Conservation (phyloP, 1,140 invertebrate genomes). For the Meloidogyne exigua region DNA sequence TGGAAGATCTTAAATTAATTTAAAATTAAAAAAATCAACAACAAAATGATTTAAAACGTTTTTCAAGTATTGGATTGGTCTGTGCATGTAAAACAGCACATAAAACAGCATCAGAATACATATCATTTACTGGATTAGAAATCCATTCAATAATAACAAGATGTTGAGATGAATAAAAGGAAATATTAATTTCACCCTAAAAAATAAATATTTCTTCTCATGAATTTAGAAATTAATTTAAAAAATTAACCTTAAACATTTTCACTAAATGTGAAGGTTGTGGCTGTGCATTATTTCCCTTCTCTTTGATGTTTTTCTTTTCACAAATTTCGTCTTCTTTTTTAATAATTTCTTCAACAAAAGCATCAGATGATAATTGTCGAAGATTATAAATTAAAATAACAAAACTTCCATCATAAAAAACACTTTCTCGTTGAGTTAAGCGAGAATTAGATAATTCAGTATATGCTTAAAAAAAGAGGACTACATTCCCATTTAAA, state of each 20-base stretch:
- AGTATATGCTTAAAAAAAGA: slow-evolving; percentile 78
- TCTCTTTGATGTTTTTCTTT: not conserved
- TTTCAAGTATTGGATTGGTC: slow-evolving; percentile 55
- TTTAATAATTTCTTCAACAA: slow-evolving; percentile 14
- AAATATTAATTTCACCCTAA: slow-evolving; percentile 37
- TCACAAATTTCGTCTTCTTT: slow-evolving; percentile 15
- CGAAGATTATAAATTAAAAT: slow-evolving; percentile 79
- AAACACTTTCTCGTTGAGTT: slow-evolving; percentile 82
- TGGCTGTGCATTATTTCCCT: not conserved
- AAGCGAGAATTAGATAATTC: slow-evolving; percentile 89
- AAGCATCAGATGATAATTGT: slow-evolving; percentile 76
- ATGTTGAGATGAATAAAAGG: slow-evolving; percentile 20
- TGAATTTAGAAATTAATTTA: slow-evolving; percentile 69
- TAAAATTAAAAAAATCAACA: slow-evolving; percentile 1
- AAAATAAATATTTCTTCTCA: slow-evolving; percentile 67
- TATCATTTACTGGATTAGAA: slow-evolving; percentile 86
- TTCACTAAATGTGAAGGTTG: slow-evolving; percentile 64
- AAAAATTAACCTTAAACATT: slow-evolving; percentile 71
- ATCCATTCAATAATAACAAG: slow-evolving; percentile 74
- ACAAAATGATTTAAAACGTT: slow-evolving; percentile 37
- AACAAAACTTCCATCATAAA: slow-evolving; percentile 77
- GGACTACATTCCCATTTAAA: not conserved
- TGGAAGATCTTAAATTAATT: slow-evolving; percentile 40
- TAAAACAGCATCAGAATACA: slow-evolving; percentile 88
- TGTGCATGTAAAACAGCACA: slow-evolving; percentile 68